Conservation (phyloP, 2,797 vertebrate genomes). For the Petrocephalus schoutedeni region DNA sequence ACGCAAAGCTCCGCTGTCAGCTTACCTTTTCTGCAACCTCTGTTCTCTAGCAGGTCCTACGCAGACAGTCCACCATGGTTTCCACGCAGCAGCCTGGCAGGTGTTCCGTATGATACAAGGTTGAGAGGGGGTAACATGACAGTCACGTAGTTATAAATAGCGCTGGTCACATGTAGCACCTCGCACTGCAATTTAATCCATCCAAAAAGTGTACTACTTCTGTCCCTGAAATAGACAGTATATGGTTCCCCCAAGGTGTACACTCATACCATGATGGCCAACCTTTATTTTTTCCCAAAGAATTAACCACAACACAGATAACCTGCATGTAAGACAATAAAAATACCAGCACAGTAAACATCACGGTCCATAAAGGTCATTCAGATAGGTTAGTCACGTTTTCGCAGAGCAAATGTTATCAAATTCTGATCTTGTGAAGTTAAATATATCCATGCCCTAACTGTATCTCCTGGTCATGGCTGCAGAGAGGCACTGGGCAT, state of each 20-base stretch:
- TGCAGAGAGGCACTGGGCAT: neutral
- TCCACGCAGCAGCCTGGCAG: constrained; percentile 37
- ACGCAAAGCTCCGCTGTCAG: neutral
- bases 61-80: constrained; percentile 28
- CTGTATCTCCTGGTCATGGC: neutral
- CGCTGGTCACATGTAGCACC: constrained; percentile 57
- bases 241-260: constrained; percentile 25
- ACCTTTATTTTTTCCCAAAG: neutral
- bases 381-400: neutral
- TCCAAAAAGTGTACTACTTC: constrained; percentile 55
- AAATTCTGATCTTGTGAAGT: neutral
- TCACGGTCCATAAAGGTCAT: neutral
- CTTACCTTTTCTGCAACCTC: constrained; percentile 53
- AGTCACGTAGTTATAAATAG: constrained; percentile 65
- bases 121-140: constrained; percentile 30
- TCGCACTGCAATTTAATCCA: constrained; percentile 23
- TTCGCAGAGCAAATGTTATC: neutral
- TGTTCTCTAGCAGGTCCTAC: constrained; percentile 32
- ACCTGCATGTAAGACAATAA: neutral
- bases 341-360: neutral
- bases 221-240: constrained; percentile 54
- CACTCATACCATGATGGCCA: neutral
- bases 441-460: neutral
- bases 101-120: constrained; percentile 42
- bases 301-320: neutral